Percentiles rank a stretch among this genome's conserved stretches.
Evolutionary conservation across 2,797 vertebrate genomes (phyloP).

Genomic region (Anguilla marmorata): DNA sequence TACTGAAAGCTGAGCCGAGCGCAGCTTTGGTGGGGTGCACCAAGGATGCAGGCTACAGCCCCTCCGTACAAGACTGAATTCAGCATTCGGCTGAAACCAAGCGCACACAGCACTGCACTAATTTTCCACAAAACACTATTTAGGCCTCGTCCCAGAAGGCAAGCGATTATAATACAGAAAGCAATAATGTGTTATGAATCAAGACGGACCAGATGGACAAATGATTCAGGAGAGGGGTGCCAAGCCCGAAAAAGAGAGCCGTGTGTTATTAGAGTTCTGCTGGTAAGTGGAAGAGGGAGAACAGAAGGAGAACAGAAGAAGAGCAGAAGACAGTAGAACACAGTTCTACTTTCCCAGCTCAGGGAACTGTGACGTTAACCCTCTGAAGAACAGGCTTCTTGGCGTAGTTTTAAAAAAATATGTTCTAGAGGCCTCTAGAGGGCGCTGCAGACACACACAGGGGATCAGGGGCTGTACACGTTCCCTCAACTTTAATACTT

Average conservation of each 20-base stretch:
- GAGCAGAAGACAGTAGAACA: too few species aligned
- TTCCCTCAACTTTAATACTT: neutral
- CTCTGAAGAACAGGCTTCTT: too few species aligned
- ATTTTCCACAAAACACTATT: neutral
- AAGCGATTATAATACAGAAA: neutral
- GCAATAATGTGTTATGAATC: constrained; percentile 1
- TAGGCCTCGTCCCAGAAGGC: neutral
- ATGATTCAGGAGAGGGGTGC: neutral
- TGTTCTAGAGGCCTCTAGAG: neutral
- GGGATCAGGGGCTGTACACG: neutral
- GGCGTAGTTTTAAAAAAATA: too few species aligned
- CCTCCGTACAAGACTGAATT: neutral
- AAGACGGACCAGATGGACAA: neutral
- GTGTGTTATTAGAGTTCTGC: neutral
- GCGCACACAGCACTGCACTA: neutral
- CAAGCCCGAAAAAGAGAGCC: neutral
- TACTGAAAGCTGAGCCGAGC: neutral
- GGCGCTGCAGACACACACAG: neutral
- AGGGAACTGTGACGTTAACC: too few species aligned
- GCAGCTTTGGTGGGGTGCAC: neutral
- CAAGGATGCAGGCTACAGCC: neutral
- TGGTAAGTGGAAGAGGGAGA: too few species aligned
- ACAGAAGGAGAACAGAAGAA: too few species aligned
- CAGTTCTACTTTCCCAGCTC: too few species aligned
- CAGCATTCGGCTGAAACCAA: neutral